Percentiles rank a stretch among this genome's conserved stretches.
Conservation (phyloP, 2,113 vertebrate species). For the Aphyosemion australe region DNA sequence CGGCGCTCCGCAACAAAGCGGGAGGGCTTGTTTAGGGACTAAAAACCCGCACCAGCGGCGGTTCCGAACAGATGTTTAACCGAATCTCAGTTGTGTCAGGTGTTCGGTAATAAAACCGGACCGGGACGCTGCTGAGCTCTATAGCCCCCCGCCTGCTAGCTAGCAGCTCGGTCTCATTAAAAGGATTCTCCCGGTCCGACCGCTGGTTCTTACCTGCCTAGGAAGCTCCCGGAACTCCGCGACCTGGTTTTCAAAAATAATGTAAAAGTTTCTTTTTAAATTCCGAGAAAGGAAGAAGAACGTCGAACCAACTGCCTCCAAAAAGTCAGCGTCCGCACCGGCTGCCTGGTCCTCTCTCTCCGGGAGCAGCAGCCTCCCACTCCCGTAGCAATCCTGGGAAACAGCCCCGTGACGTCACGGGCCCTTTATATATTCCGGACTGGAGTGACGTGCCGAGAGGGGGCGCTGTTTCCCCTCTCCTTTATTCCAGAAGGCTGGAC, state of each 20-base stretch:
- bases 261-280: background rate
- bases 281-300: conserved; percentile 8
- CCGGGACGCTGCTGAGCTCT: conserved; percentile 26
- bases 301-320: conserved; percentile 20
- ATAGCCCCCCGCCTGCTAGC: conserved; percentile 45
- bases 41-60: no score
- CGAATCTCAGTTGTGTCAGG: background rate
- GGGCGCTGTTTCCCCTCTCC: conserved; percentile 29
- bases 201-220: conserved; percentile 37
- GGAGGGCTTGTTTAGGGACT: background rate
- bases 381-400: conserved; percentile 71
- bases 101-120: conserved; percentile 7
- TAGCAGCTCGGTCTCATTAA: conserved; percentile 19
- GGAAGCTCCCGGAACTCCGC: conserved; percentile 9
- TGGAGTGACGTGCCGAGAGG: background rate
- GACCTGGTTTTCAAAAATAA: background rate
- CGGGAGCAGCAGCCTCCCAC: conserved; percentile 62
- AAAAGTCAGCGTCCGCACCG: conserved; percentile 38
- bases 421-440: background rate
- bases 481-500: background rate
- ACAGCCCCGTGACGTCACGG: conserved; percentile 66
- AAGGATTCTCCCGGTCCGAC: background rate
- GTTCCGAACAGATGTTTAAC: no score
- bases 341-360: conserved; percentile 48
- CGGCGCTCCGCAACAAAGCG: conserved; percentile 30